Conservation (phyloP, 2,797 vertebrate genomes). For the Enteromius fasciolatus region DNA sequence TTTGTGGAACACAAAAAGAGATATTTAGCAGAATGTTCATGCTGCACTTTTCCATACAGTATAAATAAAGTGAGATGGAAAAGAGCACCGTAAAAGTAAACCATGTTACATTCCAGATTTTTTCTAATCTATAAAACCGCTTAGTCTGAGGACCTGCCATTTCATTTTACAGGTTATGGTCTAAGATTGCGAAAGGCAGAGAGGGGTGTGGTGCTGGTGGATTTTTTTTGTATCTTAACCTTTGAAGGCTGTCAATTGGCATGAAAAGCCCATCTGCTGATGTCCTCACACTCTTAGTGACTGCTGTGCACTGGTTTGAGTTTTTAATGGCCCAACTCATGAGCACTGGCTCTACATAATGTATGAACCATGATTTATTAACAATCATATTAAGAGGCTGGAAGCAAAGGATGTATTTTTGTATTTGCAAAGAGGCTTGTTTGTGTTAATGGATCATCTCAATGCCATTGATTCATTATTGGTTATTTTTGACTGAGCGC, state of each 20-base stretch:
- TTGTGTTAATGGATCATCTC: conserved; percentile 56
- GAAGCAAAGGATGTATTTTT: conserved; percentile 55
- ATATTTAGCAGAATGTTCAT: neutral
- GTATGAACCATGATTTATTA: conserved; percentile 74
- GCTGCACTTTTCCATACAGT: neutral
- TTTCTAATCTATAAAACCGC: neutral
- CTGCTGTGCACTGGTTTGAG: conserved; percentile 65
- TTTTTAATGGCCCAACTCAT: conserved; percentile 71
- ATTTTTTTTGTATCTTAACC: conserved; percentile 18
- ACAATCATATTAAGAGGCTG: conserved; percentile 63
- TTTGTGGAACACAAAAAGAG: neutral
- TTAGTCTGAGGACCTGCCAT: neutral
- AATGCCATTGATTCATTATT: conserved; percentile 62
- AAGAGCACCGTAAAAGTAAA: neutral
- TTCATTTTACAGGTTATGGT: neutral
- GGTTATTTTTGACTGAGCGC: conserved; percentile 53
- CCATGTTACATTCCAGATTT: neutral
- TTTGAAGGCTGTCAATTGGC: conserved; percentile 18
- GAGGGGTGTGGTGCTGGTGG: neutral
- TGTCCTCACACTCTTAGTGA: conserved; percentile 43
- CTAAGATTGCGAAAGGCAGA: neutral
- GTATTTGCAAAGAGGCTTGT: conserved; percentile 63
- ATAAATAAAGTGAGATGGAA: neutral
- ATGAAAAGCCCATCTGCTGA: conserved; percentile 51
- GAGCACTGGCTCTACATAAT: conserved; percentile 69